Evolutionary conservation across 2,797 vertebrate genomes (phyloP), one percentile per base, ranked within the genome.

Genomic region (Sebastes hopkinsi): DNA sequence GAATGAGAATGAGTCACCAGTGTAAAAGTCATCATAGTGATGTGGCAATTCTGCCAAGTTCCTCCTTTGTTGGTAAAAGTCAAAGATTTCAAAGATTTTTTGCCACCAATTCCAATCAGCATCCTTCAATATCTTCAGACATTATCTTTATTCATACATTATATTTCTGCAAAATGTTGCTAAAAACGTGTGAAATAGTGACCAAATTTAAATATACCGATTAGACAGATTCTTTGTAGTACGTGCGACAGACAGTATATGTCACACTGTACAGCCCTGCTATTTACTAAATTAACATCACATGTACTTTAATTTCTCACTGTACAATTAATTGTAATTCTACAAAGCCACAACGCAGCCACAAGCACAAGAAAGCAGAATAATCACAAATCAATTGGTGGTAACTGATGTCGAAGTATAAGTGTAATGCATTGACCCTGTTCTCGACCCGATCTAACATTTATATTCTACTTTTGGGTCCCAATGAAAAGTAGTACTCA

Each of bases 11-110:
- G 36, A 58, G 52, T 71, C 67, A 66, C 32, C 23, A 54, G 20
- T 58, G 30, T 18, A 34, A 30, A 25, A 61, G 16, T 61, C 18
- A 62, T 46, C 30, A 13, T n/a, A 32, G 27, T 16, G 22, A 66
- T 42, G 69, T 67, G 25, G n/a, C 52, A 77, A 56, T 60, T 65
- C 20, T 58, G 54, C 18, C 18, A 62, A 67, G 56, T 62, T 79
- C 46, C 25, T 81, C n/a, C 10, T 29, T 61, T 38, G 22, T 27
- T 56, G 16, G 8, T 29, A 23, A 59, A 38, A 7, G 50, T 65
- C 38, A 55, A 23, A 22, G 36, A 71, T 60, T 10, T 11, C 6
- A 16, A 46, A 64, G 10, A 64, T 64, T 3, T 34, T 46, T 34
- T 55, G 13, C 3, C 20, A 29, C 30, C 3, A 6, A 25, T 38